Base-by-base conservation (phyloP, 1,140 invertebrate species). In the Heliconius hewitsoni region DNA sequence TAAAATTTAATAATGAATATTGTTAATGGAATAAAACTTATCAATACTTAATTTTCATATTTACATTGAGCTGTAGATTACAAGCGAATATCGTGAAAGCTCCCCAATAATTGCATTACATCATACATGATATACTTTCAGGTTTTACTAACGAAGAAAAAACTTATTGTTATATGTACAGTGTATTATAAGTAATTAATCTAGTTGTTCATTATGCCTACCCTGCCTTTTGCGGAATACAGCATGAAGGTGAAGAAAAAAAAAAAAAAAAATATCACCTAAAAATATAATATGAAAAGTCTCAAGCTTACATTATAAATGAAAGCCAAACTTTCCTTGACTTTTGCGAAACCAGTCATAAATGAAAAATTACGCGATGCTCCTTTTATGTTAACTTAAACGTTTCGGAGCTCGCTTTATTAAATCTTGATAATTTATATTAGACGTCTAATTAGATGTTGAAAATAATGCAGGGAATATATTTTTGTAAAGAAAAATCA, bases 351-450 rank as follows among this genome's bases (percentile, higher is more conserved):
- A 27, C 23, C 60, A 66, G 27, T 66, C 23, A 30, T 66, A 66
- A 66, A 66, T 66, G 16, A 11, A 30, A 66, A 66, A 66, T 30
- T 66, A 66, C 27, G 60, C 16, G 60, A 30, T 66, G 60, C 60
- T 66, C 23, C 60, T 23, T 66, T 66, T 66, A 66, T 66, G 3
- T 30, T 30, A 66, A 66, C 60, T 30, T 66, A 66, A 66, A 66
- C 23, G 60, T 66, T 66, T 30, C 27, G 5, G 60, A 66, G 27
- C 13, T 66, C 60, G 60, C 23, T 66, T 66, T 66, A 66, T 66
- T 66, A 66, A 66, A 66, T 66, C 23, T 66, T 66, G 27, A 30
- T 66, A 60, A 60, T 23, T 66, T 30, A 30, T 66, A 66, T 30
- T 23, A 27, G 27, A 9, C 23, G 27, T 30, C 23, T 23, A 23